Evolutionary conservation across 2,113 vertebrate genomes (phyloP).

Genomic region (Garra rufa): DNA sequence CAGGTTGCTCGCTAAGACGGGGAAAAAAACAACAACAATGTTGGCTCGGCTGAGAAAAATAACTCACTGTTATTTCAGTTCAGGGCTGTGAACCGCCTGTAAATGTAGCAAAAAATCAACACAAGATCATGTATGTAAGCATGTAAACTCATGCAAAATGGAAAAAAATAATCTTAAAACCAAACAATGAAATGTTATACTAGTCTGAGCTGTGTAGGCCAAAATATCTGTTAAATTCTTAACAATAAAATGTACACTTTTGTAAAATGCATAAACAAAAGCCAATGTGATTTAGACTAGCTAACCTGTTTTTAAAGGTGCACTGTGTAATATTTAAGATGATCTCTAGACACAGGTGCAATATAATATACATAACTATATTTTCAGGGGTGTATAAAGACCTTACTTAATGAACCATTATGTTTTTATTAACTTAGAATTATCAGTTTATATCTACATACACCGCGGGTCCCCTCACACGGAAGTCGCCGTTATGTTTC

Average conservation of each 20-base stretch:
- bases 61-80: background rate
- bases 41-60: slow-evolving; percentile 32
- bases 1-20: background rate
- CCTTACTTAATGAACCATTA: too few species aligned
- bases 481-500: too few species aligned
- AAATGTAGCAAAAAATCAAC: background rate
- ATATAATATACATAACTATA: too few species aligned
- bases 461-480: too few species aligned
- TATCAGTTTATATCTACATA: too few species aligned
- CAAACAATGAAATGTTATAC: background rate
- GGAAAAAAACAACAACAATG: background rate
- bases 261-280: background rate
- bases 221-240: background rate
- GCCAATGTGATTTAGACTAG: background rate
- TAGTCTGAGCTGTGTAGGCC: background rate
- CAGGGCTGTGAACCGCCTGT: background rate
- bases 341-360: too few species aligned
- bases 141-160: background rate
- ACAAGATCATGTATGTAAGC: background rate
- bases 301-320: too few species aligned
- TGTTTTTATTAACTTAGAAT: too few species aligned
- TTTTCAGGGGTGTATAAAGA: too few species aligned
- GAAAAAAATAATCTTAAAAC: background rate
- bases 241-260: too few species aligned
- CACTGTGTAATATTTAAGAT: too few species aligned